Conservation (phyloP, 2,113 vertebrate genomes). For the Pagrus major region DNA sequence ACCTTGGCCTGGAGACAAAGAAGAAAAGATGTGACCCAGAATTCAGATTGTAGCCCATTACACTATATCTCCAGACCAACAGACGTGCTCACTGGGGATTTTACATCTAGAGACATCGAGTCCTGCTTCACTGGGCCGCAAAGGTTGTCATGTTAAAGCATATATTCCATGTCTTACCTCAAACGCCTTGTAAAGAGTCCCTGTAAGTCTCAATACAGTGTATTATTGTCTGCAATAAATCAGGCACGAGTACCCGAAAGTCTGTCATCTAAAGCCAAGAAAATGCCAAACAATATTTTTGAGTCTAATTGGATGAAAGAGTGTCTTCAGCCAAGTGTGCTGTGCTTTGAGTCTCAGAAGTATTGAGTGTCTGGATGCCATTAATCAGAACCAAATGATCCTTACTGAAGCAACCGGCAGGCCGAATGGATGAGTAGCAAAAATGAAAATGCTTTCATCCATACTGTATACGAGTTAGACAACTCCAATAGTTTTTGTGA, state of each 20-base stretch:
- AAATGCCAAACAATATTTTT: conserved; percentile 65
- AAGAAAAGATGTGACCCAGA: conserved; percentile 51
- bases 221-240: conserved; percentile 61
- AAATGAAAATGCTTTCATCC: not conserved
- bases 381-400: conserved; percentile 62
- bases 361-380: conserved; percentile 32
- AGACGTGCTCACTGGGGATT: conserved; percentile 47
- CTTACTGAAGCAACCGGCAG: conserved; percentile 9
- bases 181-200: conserved; percentile 18
- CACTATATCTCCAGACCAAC: conserved; percentile 31
- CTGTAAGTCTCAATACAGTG: conserved; percentile 20
- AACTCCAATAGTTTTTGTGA: not conserved
- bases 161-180: conserved; percentile 39
- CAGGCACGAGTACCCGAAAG: conserved; percentile 57
- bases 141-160: conserved; percentile 49
- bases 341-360: conserved; percentile 45
- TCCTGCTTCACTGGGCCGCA: conserved; percentile 47
- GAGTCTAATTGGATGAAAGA: conserved; percentile 65
- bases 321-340: conserved; percentile 35
- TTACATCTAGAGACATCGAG: conserved; percentile 41
- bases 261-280: conserved; percentile 44
- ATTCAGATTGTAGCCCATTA: conserved; percentile 66
- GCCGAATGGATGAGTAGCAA: not conserved
- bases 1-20: conserved; percentile 22
- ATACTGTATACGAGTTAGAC: not conserved